Evolutionary conservation across 2,113 vertebrate species (phyloP).

Genomic region (Ochotona princeps): DNA sequence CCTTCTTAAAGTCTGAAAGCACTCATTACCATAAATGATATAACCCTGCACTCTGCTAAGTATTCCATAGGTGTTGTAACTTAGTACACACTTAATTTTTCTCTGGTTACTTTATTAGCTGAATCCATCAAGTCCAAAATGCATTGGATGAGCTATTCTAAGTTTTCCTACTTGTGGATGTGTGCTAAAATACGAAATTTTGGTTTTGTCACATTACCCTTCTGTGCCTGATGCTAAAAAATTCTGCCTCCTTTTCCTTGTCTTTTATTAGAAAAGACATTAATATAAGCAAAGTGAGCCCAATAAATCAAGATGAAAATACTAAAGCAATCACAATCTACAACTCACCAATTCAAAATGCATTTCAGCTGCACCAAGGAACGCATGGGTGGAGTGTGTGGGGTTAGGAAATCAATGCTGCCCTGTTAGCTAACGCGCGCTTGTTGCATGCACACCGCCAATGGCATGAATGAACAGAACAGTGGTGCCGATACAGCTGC

Average conservation of each 20-base stretch:
- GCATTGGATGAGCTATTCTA: conserved; percentile 62
- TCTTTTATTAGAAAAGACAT: conserved; percentile 64
- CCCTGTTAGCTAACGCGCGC: conserved; percentile 68
- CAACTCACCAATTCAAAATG: conserved; percentile 17
- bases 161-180: conserved; percentile 61
- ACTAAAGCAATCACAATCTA: not conserved
- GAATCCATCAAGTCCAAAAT: conserved; percentile 58
- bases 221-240: conserved; percentile 61
- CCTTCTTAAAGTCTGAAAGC: conserved; percentile 56
- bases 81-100: conserved; percentile 68
- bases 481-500: conserved; percentile 72
- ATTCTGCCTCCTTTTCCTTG: conserved; percentile 20
- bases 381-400: not conserved
- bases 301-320: conserved; percentile 55
- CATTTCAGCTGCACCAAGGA: conserved; percentile 39
- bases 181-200: conserved; percentile 66
- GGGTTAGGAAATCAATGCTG: not conserved
- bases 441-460: conserved; percentile 74
- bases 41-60: not conserved
- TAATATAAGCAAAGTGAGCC: conserved; percentile 50
- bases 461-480: conserved; percentile 80
- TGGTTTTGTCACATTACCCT: conserved; percentile 28
- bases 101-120: conserved; percentile 64
- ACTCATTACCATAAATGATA: not conserved
- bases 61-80: conserved; percentile 37